phyloP scores from a whole-genome alignment of 2,113 vertebrate species.

The Varanus komodoensis region DNA sequence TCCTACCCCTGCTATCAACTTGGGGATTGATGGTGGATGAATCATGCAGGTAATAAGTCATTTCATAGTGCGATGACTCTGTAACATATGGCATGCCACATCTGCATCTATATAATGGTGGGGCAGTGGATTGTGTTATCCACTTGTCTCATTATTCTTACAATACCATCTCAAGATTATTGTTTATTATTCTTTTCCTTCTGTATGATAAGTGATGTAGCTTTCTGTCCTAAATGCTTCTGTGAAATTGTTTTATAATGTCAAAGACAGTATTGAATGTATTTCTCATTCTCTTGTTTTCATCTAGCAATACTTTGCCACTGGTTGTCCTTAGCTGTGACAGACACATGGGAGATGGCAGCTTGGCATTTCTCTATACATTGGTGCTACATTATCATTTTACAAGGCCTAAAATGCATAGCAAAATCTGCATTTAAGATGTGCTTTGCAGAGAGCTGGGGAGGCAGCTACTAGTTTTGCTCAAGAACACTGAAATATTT shows the following conservation, averaged over 20 bases:
- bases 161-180: conserved; percentile 28
- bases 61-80: conserved; percentile 25
- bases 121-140: background rate
- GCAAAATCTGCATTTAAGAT: background rate
- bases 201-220: conserved; percentile 8
- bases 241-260: conserved; percentile 43
- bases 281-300: conserved; percentile 56
- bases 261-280: conserved; percentile 45
- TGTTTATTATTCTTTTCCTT: conserved; percentile 37
- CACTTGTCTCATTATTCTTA: conserved; percentile 38
- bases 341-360: conserved; percentile 14
- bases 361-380: conserved; percentile 4
- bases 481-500: background rate
- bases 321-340: conserved; percentile 8
- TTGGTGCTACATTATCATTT: conserved; percentile 14
- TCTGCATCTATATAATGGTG: conserved; percentile 11
- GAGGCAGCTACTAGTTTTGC: too few species aligned
- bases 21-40: conserved; percentile 3
- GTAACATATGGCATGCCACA: background rate
- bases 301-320: conserved; percentile 40
- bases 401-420: background rate
- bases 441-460: background rate
- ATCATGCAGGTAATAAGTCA: conserved; percentile 26
- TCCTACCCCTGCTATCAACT: background rate
- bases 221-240: background rate